A percentile compares a stretch with the other conserved stretches of the same genome.
Conservation (phyloP, 2,888 invertebrate species). For the Athalia cordata region DNA sequence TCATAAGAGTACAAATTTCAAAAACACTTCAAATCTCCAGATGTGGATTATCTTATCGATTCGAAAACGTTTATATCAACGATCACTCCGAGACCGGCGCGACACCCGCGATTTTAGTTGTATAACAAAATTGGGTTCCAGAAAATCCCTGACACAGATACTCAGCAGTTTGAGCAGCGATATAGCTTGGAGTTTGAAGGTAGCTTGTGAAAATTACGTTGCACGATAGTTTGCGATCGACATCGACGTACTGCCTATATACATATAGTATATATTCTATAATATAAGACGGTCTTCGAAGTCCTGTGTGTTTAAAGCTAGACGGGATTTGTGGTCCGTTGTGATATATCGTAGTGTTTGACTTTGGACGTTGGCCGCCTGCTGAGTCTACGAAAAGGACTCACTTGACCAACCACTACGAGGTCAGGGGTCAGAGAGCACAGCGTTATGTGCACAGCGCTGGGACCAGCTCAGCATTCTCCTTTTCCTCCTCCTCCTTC, state of each 20-base stretch:
- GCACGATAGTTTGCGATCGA: no score
- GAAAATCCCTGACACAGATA: no score
- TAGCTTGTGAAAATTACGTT: no score
- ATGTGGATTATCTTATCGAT: no score
- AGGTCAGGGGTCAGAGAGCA: constrained; percentile 40
- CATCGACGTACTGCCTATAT: background rate
- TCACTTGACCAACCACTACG: constrained; percentile 42
- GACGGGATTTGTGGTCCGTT: constrained; percentile 64
- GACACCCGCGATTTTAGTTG: no score
- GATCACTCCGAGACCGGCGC: no score
- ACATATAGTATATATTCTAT: constrained; percentile 11
- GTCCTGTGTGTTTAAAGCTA: constrained; percentile 47
- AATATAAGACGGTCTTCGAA: constrained; percentile 36
- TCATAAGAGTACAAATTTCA: no score
- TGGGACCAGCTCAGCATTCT: constrained; percentile 32
- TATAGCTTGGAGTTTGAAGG: no score
- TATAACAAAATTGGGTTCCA: background rate
- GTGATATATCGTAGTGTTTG: constrained; percentile 67
- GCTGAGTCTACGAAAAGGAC: constrained; percentile 56
- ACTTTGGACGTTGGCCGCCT: constrained; percentile 57
- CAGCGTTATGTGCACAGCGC: constrained; percentile 39
- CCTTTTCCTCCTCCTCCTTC: background rate
- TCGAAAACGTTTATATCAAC: no score
- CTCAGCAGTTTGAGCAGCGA: no score
- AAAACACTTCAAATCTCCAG: no score